phyloP scores from a whole-genome alignment of 2,797 vertebrate genomes.

The Platyrinchus mystaceus region DNA sequence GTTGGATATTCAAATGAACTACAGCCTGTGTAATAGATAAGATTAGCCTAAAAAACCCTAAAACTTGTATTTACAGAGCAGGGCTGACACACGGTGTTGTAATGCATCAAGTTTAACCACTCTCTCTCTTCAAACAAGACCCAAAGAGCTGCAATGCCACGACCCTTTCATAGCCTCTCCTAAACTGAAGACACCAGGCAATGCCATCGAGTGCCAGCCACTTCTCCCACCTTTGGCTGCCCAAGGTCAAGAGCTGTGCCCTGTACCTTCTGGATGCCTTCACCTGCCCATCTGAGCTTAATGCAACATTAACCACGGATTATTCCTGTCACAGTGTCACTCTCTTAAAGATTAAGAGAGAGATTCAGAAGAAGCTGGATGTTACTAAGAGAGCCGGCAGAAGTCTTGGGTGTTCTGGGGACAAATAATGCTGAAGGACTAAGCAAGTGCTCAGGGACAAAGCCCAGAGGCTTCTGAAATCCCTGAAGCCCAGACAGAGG shows the following conservation, averaged over 20 bases:
- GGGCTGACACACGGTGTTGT: not conserved
- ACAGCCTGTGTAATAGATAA: not conserved
- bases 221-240: not conserved
- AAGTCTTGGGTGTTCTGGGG: not conserved
- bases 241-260: not conserved
- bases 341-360: not conserved
- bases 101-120: not conserved
- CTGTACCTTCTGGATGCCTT: not conserved
- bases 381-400: not conserved
- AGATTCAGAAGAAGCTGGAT: not conserved
- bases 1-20: not conserved
- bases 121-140: not conserved
- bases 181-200: not conserved
- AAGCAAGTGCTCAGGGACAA: not conserved
- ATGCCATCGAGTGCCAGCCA: not conserved
- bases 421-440: not conserved
- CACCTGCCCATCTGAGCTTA: not conserved
- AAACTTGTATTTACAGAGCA: not conserved
- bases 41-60: not conserved
- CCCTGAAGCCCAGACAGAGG: not conserved
- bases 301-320: not conserved
- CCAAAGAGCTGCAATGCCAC: not conserved
- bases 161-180: not conserved
- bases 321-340: not conserved
- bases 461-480: not conserved